Conservation (phyloP, 2,113 vertebrate genomes). For the Pseudolaguvia tuberculata region DNA sequence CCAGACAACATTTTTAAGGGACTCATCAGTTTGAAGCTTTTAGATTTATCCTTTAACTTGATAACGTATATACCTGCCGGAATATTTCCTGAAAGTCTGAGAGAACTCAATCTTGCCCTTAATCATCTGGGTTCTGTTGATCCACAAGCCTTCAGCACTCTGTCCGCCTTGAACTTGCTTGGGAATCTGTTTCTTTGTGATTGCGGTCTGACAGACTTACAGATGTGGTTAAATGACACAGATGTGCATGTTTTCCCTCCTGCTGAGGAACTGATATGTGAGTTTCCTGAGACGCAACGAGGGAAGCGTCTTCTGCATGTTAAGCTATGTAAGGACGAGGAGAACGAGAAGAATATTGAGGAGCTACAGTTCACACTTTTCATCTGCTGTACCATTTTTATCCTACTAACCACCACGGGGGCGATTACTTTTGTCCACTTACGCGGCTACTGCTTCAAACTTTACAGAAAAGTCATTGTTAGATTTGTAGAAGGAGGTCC, state of each 20-base stretch:
- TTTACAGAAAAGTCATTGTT: slow-evolving; percentile 65
- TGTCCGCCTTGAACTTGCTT: slow-evolving; percentile 65
- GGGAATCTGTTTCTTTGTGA: slow-evolving; percentile 77
- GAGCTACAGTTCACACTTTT: slow-evolving; percentile 68
- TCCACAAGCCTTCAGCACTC: slow-evolving; percentile 65
- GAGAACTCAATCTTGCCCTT: slow-evolving; percentile 65
- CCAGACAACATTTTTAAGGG: slow-evolving; percentile 72
- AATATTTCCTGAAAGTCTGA: slow-evolving; percentile 71
- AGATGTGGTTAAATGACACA: slow-evolving; percentile 76
- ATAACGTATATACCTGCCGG: slow-evolving; percentile 65
- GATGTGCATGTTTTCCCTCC: slow-evolving; percentile 61
- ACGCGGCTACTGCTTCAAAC: slow-evolving; percentile 69
- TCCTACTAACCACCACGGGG: slow-evolving; percentile 44
- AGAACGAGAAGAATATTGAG: slow-evolving; percentile 55
- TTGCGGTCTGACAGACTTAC: slow-evolving; percentile 69
- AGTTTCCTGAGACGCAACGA: slow-evolving; percentile 62
- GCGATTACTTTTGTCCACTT: slow-evolving; percentile 58
- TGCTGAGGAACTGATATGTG: slow-evolving; percentile 59
- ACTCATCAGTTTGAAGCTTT: slow-evolving; percentile 64
- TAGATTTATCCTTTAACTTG: slow-evolving; percentile 76
- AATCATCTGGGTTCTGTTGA: slow-evolving; percentile 78
- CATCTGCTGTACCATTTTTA: slow-evolving; percentile 46
- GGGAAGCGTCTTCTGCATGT: slow-evolving; percentile 53
- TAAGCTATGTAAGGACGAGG: slow-evolving; percentile 58
- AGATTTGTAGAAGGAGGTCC: slow-evolving; percentile 52